phyloP scores from a whole-genome alignment of 2,888 invertebrate genomes.

The Petrolisthes manimaculis region DNA sequence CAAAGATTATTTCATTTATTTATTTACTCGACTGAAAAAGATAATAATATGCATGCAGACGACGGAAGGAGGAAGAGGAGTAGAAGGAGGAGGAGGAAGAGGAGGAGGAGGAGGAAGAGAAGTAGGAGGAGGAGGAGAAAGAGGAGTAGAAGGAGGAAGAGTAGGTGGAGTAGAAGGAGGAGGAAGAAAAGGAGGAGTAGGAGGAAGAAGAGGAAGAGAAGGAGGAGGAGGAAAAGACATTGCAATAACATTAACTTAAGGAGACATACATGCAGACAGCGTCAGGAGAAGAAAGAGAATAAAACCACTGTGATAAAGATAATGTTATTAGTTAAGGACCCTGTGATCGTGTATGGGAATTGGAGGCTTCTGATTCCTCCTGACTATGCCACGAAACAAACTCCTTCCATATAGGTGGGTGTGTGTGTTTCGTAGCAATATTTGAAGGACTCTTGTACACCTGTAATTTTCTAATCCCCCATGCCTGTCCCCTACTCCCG shows the following conservation, averaged over 20 bases:
- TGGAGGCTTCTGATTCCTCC: no score
- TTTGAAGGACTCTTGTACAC: neutral
- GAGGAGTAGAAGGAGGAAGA: slow-evolving; percentile 30
- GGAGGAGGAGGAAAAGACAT: neutral
- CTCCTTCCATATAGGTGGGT: no score
- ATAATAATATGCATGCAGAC: neutral
- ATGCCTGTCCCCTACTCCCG: no score
- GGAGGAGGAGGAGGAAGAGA: neutral
- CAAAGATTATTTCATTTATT: neutral
- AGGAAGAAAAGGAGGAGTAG: no score
- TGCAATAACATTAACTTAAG: neutral
- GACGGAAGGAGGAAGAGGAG: neutral
- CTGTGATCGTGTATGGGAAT: no score
- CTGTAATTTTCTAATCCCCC: neutral
- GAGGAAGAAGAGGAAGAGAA: neutral
- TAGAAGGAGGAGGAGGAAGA: neutral
- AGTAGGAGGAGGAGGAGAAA: neutral
- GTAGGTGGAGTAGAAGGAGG: no score
- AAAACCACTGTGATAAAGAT: neutral
- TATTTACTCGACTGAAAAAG: neutral
- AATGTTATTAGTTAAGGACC: neutral
- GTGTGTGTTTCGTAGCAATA: no score
- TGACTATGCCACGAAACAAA: no score
- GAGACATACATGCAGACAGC: neutral
- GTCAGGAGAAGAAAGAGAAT: neutral